Evolutionary conservation across 2,888 invertebrate species (phyloP).

Genomic region (Andrena bicolor): DNA sequence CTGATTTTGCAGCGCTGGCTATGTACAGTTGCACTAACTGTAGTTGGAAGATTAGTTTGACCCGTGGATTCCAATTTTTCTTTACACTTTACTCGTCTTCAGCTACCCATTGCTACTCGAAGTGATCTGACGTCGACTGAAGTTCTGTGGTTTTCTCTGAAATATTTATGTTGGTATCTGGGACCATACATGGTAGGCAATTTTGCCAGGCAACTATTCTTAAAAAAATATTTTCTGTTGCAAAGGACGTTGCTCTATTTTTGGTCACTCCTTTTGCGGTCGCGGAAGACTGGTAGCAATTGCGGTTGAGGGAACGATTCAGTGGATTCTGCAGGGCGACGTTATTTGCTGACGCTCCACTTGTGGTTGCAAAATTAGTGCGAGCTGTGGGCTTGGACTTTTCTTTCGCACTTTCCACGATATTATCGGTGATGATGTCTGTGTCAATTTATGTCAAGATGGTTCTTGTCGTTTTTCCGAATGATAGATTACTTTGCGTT

Average conservation of each 20-base stretch:
- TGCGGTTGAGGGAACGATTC: constrained; percentile 44
- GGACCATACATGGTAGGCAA: constrained; percentile 4
- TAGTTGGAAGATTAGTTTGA: constrained; percentile 7
- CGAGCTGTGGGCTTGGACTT: background rate
- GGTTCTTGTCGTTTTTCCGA: background rate
- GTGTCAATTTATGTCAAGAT: background rate
- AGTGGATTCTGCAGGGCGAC: constrained; percentile 12
- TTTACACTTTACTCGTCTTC: background rate
- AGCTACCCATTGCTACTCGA: background rate
- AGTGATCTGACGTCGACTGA: constrained; percentile 2
- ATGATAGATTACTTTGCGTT: background rate
- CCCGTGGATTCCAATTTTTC: background rate
- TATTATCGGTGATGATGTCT: background rate
- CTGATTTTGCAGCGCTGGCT: background rate
- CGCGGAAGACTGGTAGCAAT: constrained; percentile 49
- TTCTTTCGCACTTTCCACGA: background rate
- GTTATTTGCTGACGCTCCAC: constrained; percentile 36
- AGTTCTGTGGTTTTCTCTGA: background rate
- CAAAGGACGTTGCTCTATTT: constrained; percentile 50
- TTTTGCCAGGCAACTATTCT: background rate
- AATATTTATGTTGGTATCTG: background rate
- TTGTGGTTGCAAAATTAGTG: constrained; percentile 34
- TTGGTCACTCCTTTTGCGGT: constrained; percentile 37
- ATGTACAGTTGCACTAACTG: background rate
- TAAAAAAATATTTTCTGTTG: constrained; percentile 24